phyloP scores from a whole-genome alignment of 2,888 invertebrate species.

The Luperina nickerlii region DNA sequence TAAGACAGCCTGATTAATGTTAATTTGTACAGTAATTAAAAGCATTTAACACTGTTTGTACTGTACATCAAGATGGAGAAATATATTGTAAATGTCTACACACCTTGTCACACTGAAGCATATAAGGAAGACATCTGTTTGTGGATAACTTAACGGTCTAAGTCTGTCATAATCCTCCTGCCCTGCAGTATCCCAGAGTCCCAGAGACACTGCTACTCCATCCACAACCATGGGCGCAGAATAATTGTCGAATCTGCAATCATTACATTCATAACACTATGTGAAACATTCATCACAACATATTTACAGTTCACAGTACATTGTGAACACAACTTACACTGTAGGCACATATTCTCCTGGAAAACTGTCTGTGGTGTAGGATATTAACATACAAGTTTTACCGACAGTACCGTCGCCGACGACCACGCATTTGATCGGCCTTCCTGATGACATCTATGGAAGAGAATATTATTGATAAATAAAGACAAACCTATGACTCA shows the following conservation, averaged over 20 bases:
- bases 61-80: constrained; percentile 2
- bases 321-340: constrained; percentile 92
- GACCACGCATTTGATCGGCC: constrained; percentile 97
- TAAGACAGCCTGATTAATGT: constrained; percentile 42
- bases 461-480: constrained; percentile 81
- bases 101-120: constrained; percentile 98
- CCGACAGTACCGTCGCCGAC: constrained; percentile 98
- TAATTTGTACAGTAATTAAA: constrained; percentile 39
- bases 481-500: constrained; percentile 86
- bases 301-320: constrained; percentile 37
- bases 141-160: constrained; percentile 98
- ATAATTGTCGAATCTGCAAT: constrained; percentile 98
- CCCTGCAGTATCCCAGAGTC: constrained; percentile 99
- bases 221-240: constrained; percentile 99
- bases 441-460: constrained; percentile 95
- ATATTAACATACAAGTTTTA: constrained; percentile 98
- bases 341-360: constrained; percentile 98
- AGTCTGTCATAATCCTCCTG: constrained; percentile 99
- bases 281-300: constrained; percentile 10
- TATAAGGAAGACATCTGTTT: constrained; percentile 99
- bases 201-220: constrained; percentile 98
- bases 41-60: constrained; percentile 23
- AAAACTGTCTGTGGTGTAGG: constrained; percentile 97
- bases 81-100: constrained; percentile 34
- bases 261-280: constrained; percentile 20